Evolutionary conservation across 1,140 invertebrate species (phyloP).

Genomic region (Listronotus bonariensis): DNA sequence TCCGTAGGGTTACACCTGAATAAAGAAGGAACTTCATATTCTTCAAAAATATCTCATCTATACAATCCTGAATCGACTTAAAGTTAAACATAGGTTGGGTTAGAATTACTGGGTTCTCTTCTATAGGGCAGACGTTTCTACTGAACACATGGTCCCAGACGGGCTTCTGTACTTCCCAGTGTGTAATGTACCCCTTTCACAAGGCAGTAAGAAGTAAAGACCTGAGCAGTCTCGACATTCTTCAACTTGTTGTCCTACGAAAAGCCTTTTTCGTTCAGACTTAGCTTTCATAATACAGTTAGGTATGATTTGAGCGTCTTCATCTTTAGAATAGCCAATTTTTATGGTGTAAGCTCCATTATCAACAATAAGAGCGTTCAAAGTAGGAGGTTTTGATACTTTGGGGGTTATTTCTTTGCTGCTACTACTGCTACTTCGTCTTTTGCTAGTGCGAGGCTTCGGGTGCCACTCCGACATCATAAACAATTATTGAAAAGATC

Average conservation of each 20-base stretch:
- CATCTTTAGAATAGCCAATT: constrained; percentile 73
- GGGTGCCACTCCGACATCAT: constrained; percentile 18
- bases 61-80: constrained; percentile 87
- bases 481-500: not conserved
- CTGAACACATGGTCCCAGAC: constrained; percentile 97
- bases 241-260: constrained; percentile 92
- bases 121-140: constrained; percentile 81
- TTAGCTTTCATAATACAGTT: constrained; percentile 99
- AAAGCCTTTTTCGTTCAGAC: constrained; percentile 89
- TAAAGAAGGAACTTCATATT: constrained; percentile 89
- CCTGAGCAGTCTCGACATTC: constrained; percentile 96
- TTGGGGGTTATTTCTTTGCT: constrained; percentile 4
- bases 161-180: constrained; percentile 95
- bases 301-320: constrained; percentile 77
- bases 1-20: constrained; percentile 78
- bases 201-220: constrained; percentile 91
- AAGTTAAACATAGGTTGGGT: constrained; percentile 98
- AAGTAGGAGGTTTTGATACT: constrained; percentile 11
- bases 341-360: constrained; percentile 88
- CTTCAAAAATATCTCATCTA: constrained; percentile 98
- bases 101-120: constrained; percentile 80
- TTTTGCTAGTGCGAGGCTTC: constrained; percentile 20
- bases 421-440: constrained; percentile 25
- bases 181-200: constrained; percentile 93
- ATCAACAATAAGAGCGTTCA: constrained; percentile 70